phyloP scores from a whole-genome alignment of 2,797 vertebrate species.

The Sorex maritimensis region DNA sequence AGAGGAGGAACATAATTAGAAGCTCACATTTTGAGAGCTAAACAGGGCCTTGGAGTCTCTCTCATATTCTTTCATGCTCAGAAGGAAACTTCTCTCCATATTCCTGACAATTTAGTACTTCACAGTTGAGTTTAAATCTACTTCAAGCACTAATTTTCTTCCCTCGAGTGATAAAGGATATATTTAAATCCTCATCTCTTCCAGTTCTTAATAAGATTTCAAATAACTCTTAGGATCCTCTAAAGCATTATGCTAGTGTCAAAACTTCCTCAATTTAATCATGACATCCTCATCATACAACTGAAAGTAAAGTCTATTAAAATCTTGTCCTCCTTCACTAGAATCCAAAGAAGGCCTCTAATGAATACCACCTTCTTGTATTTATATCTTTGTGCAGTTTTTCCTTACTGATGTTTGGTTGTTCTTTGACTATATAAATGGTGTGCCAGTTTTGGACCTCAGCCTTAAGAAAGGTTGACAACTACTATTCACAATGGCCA shows the following conservation, averaged over 20 bases:
- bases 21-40: constrained; percentile 46
- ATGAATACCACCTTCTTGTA: neutral
- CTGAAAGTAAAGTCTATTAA: neutral
- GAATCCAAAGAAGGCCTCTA: neutral
- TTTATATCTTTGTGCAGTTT: neutral
- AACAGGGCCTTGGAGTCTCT: neutral
- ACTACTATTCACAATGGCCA: too few relatives aligned
- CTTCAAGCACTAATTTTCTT: neutral
- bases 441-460: neutral
- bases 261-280: neutral
- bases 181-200: neutral
- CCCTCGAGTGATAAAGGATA: neutral
- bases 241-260: neutral
- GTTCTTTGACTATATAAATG: neutral
- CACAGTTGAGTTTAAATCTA: neutral
- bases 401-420: neutral
- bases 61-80: neutral
- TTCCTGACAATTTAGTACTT: neutral
- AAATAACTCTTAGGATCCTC: neutral
- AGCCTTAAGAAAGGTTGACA: neutral
- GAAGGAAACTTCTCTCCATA: constrained; percentile 2
- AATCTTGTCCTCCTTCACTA: neutral
- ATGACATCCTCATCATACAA: neutral
- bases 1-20: constrained; percentile 23
- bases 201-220: neutral